Evolutionary conservation across 2,888 invertebrate genomes (phyloP), one percentile per base, ranked within the genome.

Genomic region (Teinopalpus imperialis): DNA sequence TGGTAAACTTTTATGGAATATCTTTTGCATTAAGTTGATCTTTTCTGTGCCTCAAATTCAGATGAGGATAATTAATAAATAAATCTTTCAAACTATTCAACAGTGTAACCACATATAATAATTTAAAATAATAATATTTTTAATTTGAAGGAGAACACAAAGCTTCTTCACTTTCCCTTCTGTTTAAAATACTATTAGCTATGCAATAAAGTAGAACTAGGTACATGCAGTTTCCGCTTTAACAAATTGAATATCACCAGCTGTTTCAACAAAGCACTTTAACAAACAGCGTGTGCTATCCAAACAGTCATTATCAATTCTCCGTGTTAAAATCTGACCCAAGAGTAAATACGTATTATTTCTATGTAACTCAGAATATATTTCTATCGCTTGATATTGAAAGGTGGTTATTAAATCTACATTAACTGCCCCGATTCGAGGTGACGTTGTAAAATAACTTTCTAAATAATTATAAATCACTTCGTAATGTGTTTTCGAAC

Each of bases 381-480:
- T n/a, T 42, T 34, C 20, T 8, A 8, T 13, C 21, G 30, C 14
- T 36, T 23, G 26, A 29, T 18, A 14, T 16, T 24, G 16, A 27
- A 32, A 31, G 36, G 46, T 32, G 24, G 45, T 43, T 51, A 51
- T 51, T 51, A 51, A 43, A 51, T 42, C 27, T 32, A 45, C 51
- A 48, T 48, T 51, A 51, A 27, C 31, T 6, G 4, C n/a, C 16
- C 16, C 16, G 18, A 46, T 30, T 27, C 24, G 27, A 16, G 26
- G 43, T 24, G 23, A 32, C 16, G 20, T 3, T 36, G 29, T 36
- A 23, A 36, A 48, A 51, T 43, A 27, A 43, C 31, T 46, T 20
- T 13, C 13, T n/a, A n/a, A n/a, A 44, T 45, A 39, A 45, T 36
- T 37, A 46, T 48, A 20, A 44, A 44, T 43, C 41, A 36, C 16